A percentile compares a stretch with the other conserved stretches of the same genome.
Evolutionary conservation across 2,888 invertebrate species (phyloP).

Genomic region (Amphipyra tragopoginis): DNA sequence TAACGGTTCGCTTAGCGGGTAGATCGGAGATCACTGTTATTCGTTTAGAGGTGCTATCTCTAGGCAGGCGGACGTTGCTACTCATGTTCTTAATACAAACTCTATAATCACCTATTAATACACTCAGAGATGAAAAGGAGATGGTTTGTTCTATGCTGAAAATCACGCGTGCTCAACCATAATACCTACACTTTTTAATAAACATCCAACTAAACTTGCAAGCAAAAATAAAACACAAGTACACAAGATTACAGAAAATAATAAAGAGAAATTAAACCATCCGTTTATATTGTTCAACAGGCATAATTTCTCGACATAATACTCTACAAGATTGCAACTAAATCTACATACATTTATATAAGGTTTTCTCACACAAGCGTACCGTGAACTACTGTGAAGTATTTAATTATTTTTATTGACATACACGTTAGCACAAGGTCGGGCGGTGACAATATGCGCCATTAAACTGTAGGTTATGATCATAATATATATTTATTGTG

Average conservation of each 20-base stretch:
- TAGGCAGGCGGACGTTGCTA: too few relatives aligned
- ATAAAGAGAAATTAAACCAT: slow-evolving; percentile 51
- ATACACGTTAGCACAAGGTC: slow-evolving; percentile 31
- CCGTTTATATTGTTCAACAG: slow-evolving; percentile 48
- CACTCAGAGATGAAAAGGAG: too few relatives aligned
- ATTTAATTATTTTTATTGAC: slow-evolving; percentile 51
- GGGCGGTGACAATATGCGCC: slow-evolving; percentile 14
- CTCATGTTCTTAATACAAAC: too few relatives aligned
- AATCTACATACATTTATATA: slow-evolving; percentile 39
- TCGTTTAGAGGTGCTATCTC: too few relatives aligned
- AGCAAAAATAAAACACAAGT: slow-evolving; percentile 23
- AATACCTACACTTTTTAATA: too few relatives aligned
- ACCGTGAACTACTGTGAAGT: slow-evolving; percentile 11
- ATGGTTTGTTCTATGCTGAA: too few relatives aligned
- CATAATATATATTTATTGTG: not conserved
- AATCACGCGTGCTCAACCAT: too few relatives aligned
- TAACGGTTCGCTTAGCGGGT: too few relatives aligned
- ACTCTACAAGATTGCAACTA: slow-evolving; percentile 48
- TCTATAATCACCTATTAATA: too few relatives aligned
- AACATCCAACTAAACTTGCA: not conserved
- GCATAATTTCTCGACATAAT: slow-evolving; percentile 50
- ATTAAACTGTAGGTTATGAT: not conserved
- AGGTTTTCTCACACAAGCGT: slow-evolving; percentile 14
- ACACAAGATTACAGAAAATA: slow-evolving; percentile 34
- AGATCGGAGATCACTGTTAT: too few relatives aligned